Base-by-base conservation (phyloP, 2,888 invertebrate species). In the Drosophila parthenogenetica region DNA sequence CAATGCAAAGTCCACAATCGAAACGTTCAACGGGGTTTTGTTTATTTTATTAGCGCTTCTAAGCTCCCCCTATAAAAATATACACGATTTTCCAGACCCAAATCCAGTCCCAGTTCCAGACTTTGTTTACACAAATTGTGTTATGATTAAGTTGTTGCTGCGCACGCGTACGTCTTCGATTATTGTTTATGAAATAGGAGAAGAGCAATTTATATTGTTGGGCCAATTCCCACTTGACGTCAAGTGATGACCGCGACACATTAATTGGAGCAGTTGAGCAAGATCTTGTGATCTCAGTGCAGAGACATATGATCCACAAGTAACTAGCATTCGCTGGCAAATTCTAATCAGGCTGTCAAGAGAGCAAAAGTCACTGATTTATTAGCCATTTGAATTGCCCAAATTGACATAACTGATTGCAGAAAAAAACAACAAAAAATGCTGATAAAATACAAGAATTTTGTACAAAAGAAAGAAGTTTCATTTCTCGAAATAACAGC, bases 131-230 rank as follows among this genome's bases (percentile, higher is more conserved):
- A 45, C 49, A 29, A 65, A 45, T 49, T 8, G 2, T 14, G 45
- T 58, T 55, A 46, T 54, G 14, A 50, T 65, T 35, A 35, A 35
- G 55, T 53, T 46, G 58, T 42, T 17, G 17, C 43, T 59, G 83
- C 86, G 79, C 79, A 82, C 75, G 79, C 83, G 86, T 45, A 50
- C 29, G 29, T 10, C 4, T 35, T 54, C 22, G 46, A 8, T 48
- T 51, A 57, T 60, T 35, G 61, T 19, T 46, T 48, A 55, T 79
- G 77, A 81, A 50, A 83, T 76, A 54, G 49, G 87, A 83, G 73
- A 2, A 29, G 16, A 16, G 35, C 46, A 73, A 68, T 72, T 80
- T 73, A 65, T 66, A 65, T 69, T 29, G 29, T 29, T 29, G 29
- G 29, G 69, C 63, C 64, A 80, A 62, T 69, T 43, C 43, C 43